Percentiles rank a stretch among this genome's conserved stretches.
These are phyloP conservation scores for Trachemys scripta DNA, from an alignment of 2,113 vertebrate genomes.

Conservation along the genomic window DNA sequence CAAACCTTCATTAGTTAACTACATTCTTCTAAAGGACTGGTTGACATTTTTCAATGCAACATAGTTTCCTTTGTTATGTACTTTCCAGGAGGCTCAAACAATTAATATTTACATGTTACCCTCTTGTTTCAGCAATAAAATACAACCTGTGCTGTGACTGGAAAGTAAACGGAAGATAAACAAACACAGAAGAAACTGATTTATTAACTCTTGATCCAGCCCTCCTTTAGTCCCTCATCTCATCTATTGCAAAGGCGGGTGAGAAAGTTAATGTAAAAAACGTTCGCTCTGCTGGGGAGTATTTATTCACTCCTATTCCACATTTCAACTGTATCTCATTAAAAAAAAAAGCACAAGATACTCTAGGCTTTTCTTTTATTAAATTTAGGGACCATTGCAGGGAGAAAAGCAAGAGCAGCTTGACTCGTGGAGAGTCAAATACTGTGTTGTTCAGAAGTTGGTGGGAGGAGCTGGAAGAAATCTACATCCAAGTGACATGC, in stretches of 20 bases:
- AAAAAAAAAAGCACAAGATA: slow-evolving; percentile 1
- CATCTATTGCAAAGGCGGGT: neutral
- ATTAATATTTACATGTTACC: neutral
- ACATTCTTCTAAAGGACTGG: neutral
- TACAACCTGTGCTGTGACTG: neutral
- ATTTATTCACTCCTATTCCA: neutral
- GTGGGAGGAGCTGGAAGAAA: neutral
- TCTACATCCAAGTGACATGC: neutral
- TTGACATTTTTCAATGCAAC: neutral
- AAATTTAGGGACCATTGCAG: slow-evolving; percentile 15
- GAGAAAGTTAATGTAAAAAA: neutral
- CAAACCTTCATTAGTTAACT: neutral
- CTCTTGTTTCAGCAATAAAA: slow-evolving; percentile 5
- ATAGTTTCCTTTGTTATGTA: neutral
- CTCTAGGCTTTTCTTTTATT: slow-evolving; percentile 19
- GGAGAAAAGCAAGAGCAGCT: neutral
- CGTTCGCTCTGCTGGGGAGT: neutral
- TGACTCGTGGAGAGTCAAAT: neutral
- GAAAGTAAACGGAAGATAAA: slow-evolving; percentile 54
- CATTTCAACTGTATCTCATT: slow-evolving; percentile 6
- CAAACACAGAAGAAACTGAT: neutral
- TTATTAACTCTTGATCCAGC: neutral
- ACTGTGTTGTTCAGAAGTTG: neutral
- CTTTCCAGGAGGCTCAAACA: neutral
- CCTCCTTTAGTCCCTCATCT: neutral